Base-by-base conservation (phyloP, 2,888 invertebrate species). In the Selenia dentaria region DNA sequence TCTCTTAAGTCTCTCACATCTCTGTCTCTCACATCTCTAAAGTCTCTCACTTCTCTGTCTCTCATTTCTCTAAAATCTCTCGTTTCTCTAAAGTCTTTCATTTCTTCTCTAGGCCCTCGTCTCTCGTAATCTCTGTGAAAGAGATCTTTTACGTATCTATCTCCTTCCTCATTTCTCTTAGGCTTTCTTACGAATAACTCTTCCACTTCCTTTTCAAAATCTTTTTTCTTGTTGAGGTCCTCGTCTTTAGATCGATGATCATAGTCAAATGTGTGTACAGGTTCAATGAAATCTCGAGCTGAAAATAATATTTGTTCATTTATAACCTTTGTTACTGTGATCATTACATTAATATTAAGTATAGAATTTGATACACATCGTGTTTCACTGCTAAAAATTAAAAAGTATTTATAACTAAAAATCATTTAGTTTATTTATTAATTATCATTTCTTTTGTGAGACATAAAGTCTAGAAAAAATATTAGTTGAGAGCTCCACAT, bases 191-290 rank as follows among this genome's bases (percentile, higher is more conserved):
- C 34, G 57, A 82, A 88, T 46, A 88, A 52, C 22, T 83, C 80
- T 53, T 85, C 84, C 10, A 65, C 78, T 70, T 86, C 86, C 54
- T 63, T 79, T 59, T 83, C 84, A 63, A 82, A 85, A 62, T 85
- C 77, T 47, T 62, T 79, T 47, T 67, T 81, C 51, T 70, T 80
- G 13, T 60, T 61, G 0, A 31, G 9, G 28, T 85, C 87, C 12
- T 70, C 70, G 43, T 86, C 80, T 57, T 87, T 92, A 35, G 92
- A 90, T 64, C 84, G 92, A 68, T 95, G 95, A 53, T 94, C 93
- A 73, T 95, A 95, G 71, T 95, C 94, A 80, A 95, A 94, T 58
- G 92, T 93, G 65, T 93, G 92, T 3, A 93, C 90, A 12, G 94
- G 93, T 69, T 93, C 93, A 57, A 94, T 91, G 52, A 93, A 91